Evolutionary conservation across 2,888 invertebrate genomes (phyloP).

Genomic region (Cephus spinipes): DNA sequence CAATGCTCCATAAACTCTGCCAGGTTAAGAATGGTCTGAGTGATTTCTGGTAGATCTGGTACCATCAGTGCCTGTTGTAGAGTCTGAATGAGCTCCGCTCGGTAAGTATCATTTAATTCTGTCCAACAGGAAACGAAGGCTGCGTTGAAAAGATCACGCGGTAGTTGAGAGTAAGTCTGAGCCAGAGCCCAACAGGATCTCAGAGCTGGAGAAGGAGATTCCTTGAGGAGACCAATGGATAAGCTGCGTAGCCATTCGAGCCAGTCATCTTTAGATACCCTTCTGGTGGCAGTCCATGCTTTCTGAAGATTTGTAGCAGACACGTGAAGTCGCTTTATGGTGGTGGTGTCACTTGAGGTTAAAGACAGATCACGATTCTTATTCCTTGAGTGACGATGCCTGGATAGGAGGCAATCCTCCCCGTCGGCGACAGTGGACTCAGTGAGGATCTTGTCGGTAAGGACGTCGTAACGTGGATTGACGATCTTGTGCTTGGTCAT

Average conservation of each 20-base stretch:
- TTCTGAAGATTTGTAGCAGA: constrained; percentile 86
- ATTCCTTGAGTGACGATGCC: constrained; percentile 74
- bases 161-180: constrained; percentile 94
- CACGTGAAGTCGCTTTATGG: constrained; percentile 85
- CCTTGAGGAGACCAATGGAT: constrained; percentile 92
- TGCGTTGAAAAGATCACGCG: constrained; percentile 96
- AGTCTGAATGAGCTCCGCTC: constrained; percentile 86
- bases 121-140: constrained; percentile 99
- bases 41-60: constrained; percentile 94
- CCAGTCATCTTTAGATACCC: constrained; percentile 99
- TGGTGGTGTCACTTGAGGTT: constrained; percentile 76
- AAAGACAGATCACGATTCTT: constrained; percentile 76
- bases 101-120: constrained; percentile 84
- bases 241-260: constrained; percentile 94
- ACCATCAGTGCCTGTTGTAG: constrained; percentile 91
- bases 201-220: constrained; percentile 95
- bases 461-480: constrained; percentile 81
- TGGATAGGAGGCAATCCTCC: constrained; percentile 75
- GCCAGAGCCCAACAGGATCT: constrained; percentile 92
- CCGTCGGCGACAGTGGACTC: constrained; percentile 83
- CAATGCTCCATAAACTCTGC: constrained; percentile 99
- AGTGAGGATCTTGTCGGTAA: constrained; percentile 79
- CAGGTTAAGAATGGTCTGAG: constrained; percentile 95
- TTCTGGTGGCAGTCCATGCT: constrained; percentile 91
- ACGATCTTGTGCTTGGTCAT: constrained; percentile 83